These are phyloP conservation scores for Drosophila ironensis DNA, from an alignment of 1,140 invertebrate genomes.

Conservation along the genomic window DNA sequence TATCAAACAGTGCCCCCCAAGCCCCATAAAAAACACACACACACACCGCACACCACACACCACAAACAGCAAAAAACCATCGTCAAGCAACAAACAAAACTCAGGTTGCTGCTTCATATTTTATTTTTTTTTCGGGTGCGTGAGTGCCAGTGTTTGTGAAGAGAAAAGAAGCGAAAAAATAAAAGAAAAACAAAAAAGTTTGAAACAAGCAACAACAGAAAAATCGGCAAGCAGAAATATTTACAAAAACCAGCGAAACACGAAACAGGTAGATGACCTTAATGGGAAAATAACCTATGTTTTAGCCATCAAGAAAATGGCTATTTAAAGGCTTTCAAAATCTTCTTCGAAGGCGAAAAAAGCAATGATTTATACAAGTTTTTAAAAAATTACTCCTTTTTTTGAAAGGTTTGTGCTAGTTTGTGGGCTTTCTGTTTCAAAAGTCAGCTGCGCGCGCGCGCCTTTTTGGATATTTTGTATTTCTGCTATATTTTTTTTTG, in stretches of 20 bases:
- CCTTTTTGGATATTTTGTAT: no score
- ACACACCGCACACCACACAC: not conserved
- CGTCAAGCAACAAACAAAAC: conserved; percentile 26
- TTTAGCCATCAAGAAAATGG: no score
- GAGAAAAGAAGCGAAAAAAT: not conserved
- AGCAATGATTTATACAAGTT: no score
- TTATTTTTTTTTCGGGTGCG: conserved; percentile 15
- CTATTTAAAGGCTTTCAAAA: no score
- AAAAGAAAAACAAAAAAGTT: not conserved
- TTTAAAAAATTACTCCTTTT: no score
- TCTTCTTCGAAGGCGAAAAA: no score
- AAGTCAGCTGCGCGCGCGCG: no score
- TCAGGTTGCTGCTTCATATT: conserved; percentile 7
- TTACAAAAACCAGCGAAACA: no score
- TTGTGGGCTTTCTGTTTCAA: no score
- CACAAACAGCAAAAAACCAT: not conserved
- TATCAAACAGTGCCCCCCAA: conserved; percentile 41
- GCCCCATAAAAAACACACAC: conserved; percentile 7
- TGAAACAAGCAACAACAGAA: conserved; percentile 6
- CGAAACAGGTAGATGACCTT: conserved; percentile 27
- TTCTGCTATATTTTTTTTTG: no score
- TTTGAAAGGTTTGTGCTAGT: no score
- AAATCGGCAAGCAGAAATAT: conserved; percentile 1
- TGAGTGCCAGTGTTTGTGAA: conserved; percentile 16
- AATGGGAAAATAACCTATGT: no score